These are phyloP conservation scores for Drosophila lacteicornis DNA, from an alignment of 1,140 invertebrate species.

Conservation along the genomic window DNA sequence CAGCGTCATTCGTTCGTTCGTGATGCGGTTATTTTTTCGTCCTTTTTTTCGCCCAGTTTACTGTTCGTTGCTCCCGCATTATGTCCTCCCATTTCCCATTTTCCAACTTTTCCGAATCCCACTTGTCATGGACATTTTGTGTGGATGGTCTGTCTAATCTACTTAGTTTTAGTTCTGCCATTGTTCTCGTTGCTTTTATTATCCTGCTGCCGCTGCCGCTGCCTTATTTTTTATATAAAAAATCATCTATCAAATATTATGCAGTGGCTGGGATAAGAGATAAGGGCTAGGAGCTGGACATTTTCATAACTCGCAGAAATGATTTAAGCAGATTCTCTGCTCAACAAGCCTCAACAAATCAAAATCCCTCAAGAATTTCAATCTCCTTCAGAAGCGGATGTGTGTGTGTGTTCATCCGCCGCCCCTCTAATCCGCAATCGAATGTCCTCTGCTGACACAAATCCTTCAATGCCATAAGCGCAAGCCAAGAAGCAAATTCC, in stretches of 20 bases:
- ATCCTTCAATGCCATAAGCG: slow-evolving; percentile 62
- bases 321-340: slow-evolving; percentile 6
- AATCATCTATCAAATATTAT: slow-evolving; percentile 55
- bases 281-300: neutral
- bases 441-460: slow-evolving; percentile 63
- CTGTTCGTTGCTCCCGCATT: slow-evolving; percentile 32
- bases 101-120: neutral
- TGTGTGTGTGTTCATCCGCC: neutral
- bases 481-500: slow-evolving; percentile 30
- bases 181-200: slow-evolving; percentile 32
- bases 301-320: slow-evolving; percentile 2
- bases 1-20: slow-evolving; percentile 65
- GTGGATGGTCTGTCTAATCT: slow-evolving; percentile 54
- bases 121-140: slow-evolving; percentile 51
- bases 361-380: slow-evolving; percentile 31
- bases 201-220: neutral
- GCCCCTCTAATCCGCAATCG: slow-evolving; percentile 41
- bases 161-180: slow-evolving; percentile 49
- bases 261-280: slow-evolving; percentile 12
- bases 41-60: slow-evolving; percentile 10
- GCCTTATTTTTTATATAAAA: slow-evolving; percentile 41
- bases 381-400: slow-evolving; percentile 9
- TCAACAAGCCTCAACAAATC: slow-evolving; percentile 29
- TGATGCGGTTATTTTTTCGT: slow-evolving; percentile 64
- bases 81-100: slow-evolving; percentile 2